Base-by-base conservation (phyloP, 2,797 vertebrate species). In the Intellagama lesueurii region DNA sequence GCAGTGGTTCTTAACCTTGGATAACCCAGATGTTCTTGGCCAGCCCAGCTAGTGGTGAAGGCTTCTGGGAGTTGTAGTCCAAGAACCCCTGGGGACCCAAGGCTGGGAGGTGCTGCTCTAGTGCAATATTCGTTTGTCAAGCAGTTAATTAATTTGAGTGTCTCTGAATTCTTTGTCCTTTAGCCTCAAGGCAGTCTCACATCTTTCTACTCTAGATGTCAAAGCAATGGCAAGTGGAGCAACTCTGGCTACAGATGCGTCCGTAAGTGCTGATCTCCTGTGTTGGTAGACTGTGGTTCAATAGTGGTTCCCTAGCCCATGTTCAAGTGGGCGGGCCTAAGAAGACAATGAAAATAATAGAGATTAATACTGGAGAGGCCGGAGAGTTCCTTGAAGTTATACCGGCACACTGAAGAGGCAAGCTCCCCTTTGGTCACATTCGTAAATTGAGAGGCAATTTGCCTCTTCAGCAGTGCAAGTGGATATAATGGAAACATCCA, bases 141-240 rank as follows among this genome's bases (percentile, higher is more conserved):
- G 56, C 79, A 87, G 82, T 89, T 88, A 86, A 72, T 79, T 85
- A 80, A 79, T 3, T 9, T 52, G 87, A 40, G 85, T 12, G 14
- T n/a, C 0, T 86, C 80, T 77, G 77, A 35, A 84, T 77, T 35
- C 47, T 92, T 87, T 95, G 88, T 93, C 92, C 83, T 92, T 87
- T 88, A 97, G 97, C 68, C 92, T 90, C 89, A 76, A 83, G 90
- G 90, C 47, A 95, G 95, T 87, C 40, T 90, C 32, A 73, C 0
- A 0, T 95, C 81, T 81, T 97, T 96, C 93, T 47, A 94, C 70
- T 96, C 97, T 24, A 93, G 77, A 66, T 98, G 97, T 90, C 95
- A 96, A 93, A 94, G 93, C 86, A 94, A 96, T 0, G 97, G 97
- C 22, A 90, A 93, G 80, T 97, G 97, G 96, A 97, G 84, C 79